phyloP scores from a whole-genome alignment of 2,797 vertebrate genomes.

The Betta splendens region DNA sequence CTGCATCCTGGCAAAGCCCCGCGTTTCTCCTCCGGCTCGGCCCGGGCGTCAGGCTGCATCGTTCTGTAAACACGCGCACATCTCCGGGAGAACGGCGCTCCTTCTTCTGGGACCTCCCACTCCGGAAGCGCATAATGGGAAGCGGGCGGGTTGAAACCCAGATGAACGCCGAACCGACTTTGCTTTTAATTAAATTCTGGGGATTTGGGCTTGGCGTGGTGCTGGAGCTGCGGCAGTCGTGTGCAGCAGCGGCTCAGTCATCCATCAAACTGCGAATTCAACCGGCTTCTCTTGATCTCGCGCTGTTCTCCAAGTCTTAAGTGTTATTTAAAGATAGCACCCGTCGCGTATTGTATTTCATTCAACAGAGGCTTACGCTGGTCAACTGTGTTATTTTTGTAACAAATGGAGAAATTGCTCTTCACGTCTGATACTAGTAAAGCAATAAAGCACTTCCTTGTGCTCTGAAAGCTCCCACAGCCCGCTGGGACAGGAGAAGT shows the following conservation, averaged over 20 bases:
- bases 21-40: slow-evolving; percentile 55
- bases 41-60: slow-evolving; percentile 51
- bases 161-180: slow-evolving; percentile 51
- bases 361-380: slow-evolving; percentile 39
- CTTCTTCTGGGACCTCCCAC: slow-evolving; percentile 46
- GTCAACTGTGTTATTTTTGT: slow-evolving; percentile 55
- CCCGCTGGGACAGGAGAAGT: slow-evolving; percentile 45
- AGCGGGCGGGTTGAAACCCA: slow-evolving; percentile 50
- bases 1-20: slow-evolving; percentile 71
- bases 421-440: slow-evolving; percentile 43
- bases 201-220: slow-evolving; percentile 40
- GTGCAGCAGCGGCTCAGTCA: slow-evolving; percentile 6
- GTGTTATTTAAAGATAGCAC: slow-evolving; percentile 37
- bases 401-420: slow-evolving; percentile 53
- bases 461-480: slow-evolving; percentile 52
- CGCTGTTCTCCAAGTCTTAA: slow-evolving; percentile 31
- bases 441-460: slow-evolving; percentile 68
- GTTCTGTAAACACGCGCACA: slow-evolving; percentile 59
- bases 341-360: slow-evolving; percentile 21
- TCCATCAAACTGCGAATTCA: slow-evolving; percentile 26
- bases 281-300: slow-evolving; percentile 35
- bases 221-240: slow-evolving; percentile 31
- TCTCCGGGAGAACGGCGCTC: slow-evolving; percentile 45
- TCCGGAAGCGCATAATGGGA: slow-evolving; percentile 58
- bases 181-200: slow-evolving; percentile 51